These are phyloP conservation scores for Mactra quadrangularis DNA, from an alignment of 1,140 invertebrate species.

Conservation along the genomic window DNA sequence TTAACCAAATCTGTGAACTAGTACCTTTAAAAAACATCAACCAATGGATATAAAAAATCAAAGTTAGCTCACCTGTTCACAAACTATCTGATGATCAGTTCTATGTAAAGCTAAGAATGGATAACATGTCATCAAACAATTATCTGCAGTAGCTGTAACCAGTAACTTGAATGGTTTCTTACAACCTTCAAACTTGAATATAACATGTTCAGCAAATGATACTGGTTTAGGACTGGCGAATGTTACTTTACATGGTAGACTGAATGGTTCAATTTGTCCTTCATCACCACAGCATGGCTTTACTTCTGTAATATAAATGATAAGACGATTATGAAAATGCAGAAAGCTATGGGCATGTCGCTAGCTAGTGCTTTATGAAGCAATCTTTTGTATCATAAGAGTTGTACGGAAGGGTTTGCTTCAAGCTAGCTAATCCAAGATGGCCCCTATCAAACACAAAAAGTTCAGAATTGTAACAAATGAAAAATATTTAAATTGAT, in stretches of 20 bases:
- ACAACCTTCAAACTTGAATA: slow-evolving; percentile 75
- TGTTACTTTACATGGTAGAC: slow-evolving; percentile 75
- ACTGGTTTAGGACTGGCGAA: slow-evolving; percentile 79
- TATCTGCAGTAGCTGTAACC: slow-evolving; percentile 82
- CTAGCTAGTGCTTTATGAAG: too few relatives aligned
- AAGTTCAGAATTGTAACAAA: too few relatives aligned
- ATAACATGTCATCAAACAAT: slow-evolving; percentile 83
- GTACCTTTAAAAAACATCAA: too few relatives aligned
- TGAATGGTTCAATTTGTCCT: slow-evolving; percentile 74
- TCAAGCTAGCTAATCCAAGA: too few relatives aligned
- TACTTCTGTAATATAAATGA: slow-evolving; percentile 70
- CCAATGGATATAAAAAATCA: too few relatives aligned
- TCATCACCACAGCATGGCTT: slow-evolving; percentile 75
- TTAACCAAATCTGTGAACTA: too few relatives aligned
- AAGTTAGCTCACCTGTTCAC: slow-evolving; percentile 83
- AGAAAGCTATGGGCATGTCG: too few relatives aligned
- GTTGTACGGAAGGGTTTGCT: too few relatives aligned
- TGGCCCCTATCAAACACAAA: too few relatives aligned
- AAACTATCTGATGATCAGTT: slow-evolving; percentile 82
- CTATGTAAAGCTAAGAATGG: slow-evolving; percentile 82
- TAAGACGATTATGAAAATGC: too few relatives aligned
- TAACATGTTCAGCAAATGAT: slow-evolving; percentile 78
- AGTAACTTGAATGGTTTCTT: slow-evolving; percentile 71
- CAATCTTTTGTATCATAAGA: too few relatives aligned
- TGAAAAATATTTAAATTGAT: too few relatives aligned